Percentiles rank a stretch among this genome's conserved stretches.
Conservation (phyloP, 2,888 invertebrate genomes). For the Cataglyphis altisquamis region DNA sequence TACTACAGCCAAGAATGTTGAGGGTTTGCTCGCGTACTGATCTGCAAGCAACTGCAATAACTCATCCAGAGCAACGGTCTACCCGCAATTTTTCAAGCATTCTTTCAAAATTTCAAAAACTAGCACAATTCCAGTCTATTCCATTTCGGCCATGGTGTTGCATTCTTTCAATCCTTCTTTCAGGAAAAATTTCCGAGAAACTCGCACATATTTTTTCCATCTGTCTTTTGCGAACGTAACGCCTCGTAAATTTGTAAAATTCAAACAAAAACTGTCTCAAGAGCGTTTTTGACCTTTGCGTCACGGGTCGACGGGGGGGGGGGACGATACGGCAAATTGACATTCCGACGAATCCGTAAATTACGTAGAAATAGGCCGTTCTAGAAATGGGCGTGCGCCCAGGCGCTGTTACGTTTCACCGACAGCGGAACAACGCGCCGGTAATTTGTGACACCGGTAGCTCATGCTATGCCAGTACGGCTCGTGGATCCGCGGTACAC, state of each 20-base stretch:
- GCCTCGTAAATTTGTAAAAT: background rate
- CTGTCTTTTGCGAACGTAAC: conserved; percentile 3
- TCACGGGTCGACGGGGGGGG: background rate
- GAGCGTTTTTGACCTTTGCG: background rate
- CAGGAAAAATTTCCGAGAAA: background rate
- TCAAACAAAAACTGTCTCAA: background rate
- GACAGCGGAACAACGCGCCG: conserved; percentile 67
- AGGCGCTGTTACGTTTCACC: conserved; percentile 66
- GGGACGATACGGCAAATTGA: conserved; percentile 23
- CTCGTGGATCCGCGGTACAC: conserved; percentile 49
- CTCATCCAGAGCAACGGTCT: conserved; percentile 16
- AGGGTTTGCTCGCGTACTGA: conserved; percentile 33
- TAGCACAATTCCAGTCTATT: background rate
- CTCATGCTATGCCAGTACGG: conserved; percentile 35
- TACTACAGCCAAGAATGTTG: conserved; percentile 43
- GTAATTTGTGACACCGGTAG: conserved; percentile 72
- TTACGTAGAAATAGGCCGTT: conserved; percentile 70
- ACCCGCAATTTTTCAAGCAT: conserved; percentile 14
- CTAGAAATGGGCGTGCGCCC: conserved; percentile 61
- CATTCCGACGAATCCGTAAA: conserved; percentile 61
- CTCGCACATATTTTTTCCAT: conserved; percentile 9
- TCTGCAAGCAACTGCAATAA: conserved; percentile 34
- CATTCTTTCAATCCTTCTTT: background rate
- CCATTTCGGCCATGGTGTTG: background rate
- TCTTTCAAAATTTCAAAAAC: conserved; percentile 20